Evolutionary conservation across 2,888 invertebrate species (phyloP), one percentile per base, ranked within the genome.

Genomic region (Disparrhopalites patrizii): DNA sequence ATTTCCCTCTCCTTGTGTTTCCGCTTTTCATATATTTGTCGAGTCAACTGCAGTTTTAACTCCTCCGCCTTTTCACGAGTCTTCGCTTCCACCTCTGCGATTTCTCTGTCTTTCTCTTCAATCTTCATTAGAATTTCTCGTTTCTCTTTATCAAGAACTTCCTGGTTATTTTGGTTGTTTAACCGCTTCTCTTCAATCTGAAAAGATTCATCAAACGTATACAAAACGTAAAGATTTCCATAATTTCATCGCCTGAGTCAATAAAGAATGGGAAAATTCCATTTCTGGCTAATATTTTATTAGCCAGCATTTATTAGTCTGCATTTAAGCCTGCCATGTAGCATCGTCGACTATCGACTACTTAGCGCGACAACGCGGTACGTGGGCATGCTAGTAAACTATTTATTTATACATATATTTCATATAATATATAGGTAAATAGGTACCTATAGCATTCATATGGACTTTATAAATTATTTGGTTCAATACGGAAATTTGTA

Each of bases 1-100:
- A 65, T 58, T 51, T 65, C 65, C 38, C 58, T 50, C 38, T 65
- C 65, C 40, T 65, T 65, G 18, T 65, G 58, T 30, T 65, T 65
- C 36, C 65, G 40, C 36, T 58, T 58, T 58, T 65, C 65, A 38
- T 65, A 65, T 15, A 58, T 52, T 38, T 65, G 65, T 50, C 58
- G 65, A 52, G 57, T 58, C 50, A 65, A 52, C 50, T 58, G 23
- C 28, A 52, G 25, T 57, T 57, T 57, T 30, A 23, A 36, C 31
- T 40, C 52, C 8, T 51, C 40, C 23, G 57, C 33, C n/a, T 25
- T 15, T 51, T 58, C 28, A 38, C 25, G 58, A 36, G 33, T 5
- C 38, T 54, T 43, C 13, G 30, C 36, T 30, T 65, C 65, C 40
- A 51, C 65, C 5, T 27, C 65, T 58, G 10, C 38, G 50, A 65